Base-by-base conservation (phyloP, 2,888 invertebrate species). In the Folsomia candida region DNA sequence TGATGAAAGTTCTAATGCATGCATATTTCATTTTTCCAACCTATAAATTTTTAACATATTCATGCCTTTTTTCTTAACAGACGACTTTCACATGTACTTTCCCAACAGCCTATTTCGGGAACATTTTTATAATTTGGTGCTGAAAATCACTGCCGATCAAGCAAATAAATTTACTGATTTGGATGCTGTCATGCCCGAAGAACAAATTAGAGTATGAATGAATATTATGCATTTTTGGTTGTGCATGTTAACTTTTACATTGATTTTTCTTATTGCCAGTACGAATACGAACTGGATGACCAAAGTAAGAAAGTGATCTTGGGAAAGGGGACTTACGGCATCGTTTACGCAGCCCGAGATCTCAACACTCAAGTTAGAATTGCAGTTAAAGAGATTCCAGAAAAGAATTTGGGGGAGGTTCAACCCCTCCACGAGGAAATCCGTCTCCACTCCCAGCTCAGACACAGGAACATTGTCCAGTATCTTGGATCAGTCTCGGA, bases 361-460 rank as follows among this genome's bases (percentile, higher is more conserved):
- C 87, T 93, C 76, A 93, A 91, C 83, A 98, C 94, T 0, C 97
- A 95, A 86, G 90, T 91, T 11, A 87, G 94, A 72, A 97, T 99
- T 79, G 99, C 99, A 1, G 94, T 98, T 22, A 99, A 99, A 83
- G 99, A 99, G 86, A 94, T 99, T 74, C 96, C 96, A 0, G 98
- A 98, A 84, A 91, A 92, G 83, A 94, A 95, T 84, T 87, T 94
- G 1, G 95, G 96, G 85, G 87, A 96, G 81, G 96, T 98, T 0
- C 99, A 99, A 83, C 98, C 98, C 0, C 84, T 99, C 77, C 98
- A 98, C 83, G 99, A 99, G 84, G 99, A 99, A 86, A 99, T 99
- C 75, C 89, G 94, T 82, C 86, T 99, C 70, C 98, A 99, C 84
- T 97, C 97, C 20, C 95, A 97, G 82, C 85, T 99, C 68, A 86